These are phyloP conservation scores for Elanoides forficatus DNA, from an alignment of 2,113 vertebrate species.

Conservation along the genomic window DNA sequence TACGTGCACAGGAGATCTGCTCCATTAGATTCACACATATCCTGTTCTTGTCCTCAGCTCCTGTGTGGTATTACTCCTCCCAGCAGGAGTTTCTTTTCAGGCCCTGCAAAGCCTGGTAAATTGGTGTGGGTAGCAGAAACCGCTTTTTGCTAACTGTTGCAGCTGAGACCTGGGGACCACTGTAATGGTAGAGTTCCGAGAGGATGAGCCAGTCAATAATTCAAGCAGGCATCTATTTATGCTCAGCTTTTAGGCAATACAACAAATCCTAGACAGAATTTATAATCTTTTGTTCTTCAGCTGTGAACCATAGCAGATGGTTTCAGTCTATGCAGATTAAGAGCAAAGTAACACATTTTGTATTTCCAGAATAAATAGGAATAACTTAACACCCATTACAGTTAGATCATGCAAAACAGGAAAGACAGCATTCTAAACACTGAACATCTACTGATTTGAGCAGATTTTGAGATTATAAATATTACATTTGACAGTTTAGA, in stretches of 20 bases:
- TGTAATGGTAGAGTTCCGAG: neutral
- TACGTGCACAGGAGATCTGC: neutral
- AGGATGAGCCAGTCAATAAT: neutral
- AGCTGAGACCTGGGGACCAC: neutral
- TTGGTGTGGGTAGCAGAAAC: neutral
- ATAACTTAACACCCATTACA: constrained; percentile 37
- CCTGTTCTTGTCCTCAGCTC: neutral
- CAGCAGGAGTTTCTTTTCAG: neutral
- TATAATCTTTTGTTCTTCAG: neutral
- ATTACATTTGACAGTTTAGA: constrained; percentile 13
- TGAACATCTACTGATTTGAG: neutral
- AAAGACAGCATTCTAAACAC: neutral
- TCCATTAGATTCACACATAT: neutral
- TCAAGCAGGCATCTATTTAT: neutral
- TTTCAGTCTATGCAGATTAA: constrained; percentile 41
- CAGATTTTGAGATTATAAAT: constrained; percentile 20
- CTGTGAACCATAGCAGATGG: constrained; percentile 43
- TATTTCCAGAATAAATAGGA: constrained; percentile 52
- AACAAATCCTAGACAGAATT: neutral
- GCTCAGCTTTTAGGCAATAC: neutral
- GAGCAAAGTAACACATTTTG: constrained; percentile 40
- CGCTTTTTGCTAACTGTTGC: neutral
- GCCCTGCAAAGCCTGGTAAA: neutral
- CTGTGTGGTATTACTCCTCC: neutral
- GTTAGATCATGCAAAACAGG: neutral